A percentile compares a stretch with the other conserved stretches of the same genome.
phyloP scores from a whole-genome alignment of 2,888 invertebrate genomes.

The Spodoptera littoralis region DNA sequence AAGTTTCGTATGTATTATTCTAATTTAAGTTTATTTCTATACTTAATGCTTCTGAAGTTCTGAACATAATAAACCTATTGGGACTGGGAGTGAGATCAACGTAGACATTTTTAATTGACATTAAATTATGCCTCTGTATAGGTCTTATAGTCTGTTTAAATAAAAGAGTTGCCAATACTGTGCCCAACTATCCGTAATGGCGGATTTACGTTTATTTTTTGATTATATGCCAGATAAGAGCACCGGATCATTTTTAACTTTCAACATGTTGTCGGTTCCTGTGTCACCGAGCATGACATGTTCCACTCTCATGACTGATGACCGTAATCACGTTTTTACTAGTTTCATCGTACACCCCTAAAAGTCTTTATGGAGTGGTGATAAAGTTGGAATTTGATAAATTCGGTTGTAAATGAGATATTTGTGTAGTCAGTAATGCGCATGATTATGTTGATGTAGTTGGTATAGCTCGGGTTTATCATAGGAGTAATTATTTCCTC shows the following conservation, averaged over 20 bases:
- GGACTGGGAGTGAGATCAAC: no score
- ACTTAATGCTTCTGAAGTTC: no score
- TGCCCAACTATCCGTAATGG: constrained; percentile 1
- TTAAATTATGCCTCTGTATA: no score
- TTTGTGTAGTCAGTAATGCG: constrained; percentile 40
- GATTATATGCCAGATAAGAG: constrained; percentile 26
- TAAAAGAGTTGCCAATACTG: neutral
- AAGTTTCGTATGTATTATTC: constrained; percentile 3
- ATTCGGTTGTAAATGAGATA: constrained; percentile 3
- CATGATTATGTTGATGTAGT: constrained; percentile 38
- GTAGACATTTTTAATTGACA: no score
- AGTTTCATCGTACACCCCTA: constrained; percentile 6
- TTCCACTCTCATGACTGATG: constrained; percentile 42
- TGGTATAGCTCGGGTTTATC: constrained; percentile 43
- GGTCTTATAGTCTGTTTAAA: no score
- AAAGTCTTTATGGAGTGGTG: constrained; percentile 13
- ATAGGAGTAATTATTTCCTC: constrained; percentile 47
- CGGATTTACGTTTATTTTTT: constrained; percentile 20
- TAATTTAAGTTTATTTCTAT: no score
- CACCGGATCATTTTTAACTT: constrained; percentile 39
- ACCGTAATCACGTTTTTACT: constrained; percentile 36
- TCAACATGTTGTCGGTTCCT: constrained; percentile 37
- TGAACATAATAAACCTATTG: no score
- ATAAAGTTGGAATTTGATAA: constrained; percentile 43
- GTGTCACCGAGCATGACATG: constrained; percentile 50